Conservation (phyloP, 2,888 invertebrate genomes). For the Oasisia sp. region DNA sequence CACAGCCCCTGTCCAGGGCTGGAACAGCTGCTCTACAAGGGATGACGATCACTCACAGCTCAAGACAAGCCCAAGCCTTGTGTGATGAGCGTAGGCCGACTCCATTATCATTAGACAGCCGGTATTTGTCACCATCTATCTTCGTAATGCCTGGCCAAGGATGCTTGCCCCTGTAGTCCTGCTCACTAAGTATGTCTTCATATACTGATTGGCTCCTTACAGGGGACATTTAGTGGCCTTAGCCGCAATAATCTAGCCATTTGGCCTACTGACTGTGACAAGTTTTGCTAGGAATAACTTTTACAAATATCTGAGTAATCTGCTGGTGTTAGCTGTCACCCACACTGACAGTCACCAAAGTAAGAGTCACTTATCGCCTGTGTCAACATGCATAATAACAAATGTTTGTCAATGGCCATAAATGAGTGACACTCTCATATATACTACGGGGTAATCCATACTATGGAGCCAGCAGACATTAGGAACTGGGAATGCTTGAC, state of each 20-base stretch:
- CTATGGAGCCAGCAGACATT: not conserved
- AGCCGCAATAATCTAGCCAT: not conserved
- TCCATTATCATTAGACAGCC: not conserved
- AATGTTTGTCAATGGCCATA: not conserved
- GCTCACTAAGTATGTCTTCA: not conserved
- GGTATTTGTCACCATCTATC: slow-evolving; percentile 1
- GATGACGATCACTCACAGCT: not conserved
- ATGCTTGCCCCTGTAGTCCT: not conserved
- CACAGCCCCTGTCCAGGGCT: not conserved
- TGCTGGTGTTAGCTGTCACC: not conserved
- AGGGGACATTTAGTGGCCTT: not conserved
- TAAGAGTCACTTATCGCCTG: not conserved
- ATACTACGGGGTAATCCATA: not conserved
- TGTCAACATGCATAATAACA: not conserved
- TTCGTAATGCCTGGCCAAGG: not conserved
- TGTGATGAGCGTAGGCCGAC: not conserved
- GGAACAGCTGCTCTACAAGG: not conserved
- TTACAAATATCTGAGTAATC: not conserved
- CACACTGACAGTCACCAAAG: not conserved
- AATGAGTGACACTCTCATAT: not conserved
- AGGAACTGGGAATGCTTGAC: not conserved
- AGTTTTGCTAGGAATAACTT: not conserved
- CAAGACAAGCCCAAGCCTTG: slow-evolving; percentile 10
- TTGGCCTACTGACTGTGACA: not conserved
- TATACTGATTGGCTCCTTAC: slow-evolving; percentile 17